Base-by-base conservation (phyloP, 1,140 invertebrate genomes). In the Ptiloglossa arizonensis region DNA sequence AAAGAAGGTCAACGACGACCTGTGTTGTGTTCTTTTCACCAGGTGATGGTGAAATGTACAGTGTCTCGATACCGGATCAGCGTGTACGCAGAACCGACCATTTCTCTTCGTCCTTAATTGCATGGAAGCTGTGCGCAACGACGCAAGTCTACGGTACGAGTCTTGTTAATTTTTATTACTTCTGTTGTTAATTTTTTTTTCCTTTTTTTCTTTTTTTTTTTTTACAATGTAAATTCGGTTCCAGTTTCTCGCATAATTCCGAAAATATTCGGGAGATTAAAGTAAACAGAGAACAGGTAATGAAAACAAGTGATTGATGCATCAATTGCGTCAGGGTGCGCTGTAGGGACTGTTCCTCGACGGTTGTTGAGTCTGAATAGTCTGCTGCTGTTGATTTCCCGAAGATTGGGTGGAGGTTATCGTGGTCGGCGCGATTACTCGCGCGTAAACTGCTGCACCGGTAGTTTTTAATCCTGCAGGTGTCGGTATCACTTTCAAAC, bases 401-500 rank as follows among this genome's bases (percentile, higher is more conserved):
- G 81, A 84, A 0, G 89, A 86, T 17, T 91, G 89, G 0, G 88
- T 87, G 0, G 90, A 88, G 11, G 91, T 83, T 64, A 92, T 89
- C 1, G 90, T 90, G 1, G 91, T 91, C 0, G 92, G 91, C 0
- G 91, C 90, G 22, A 93, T 91, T 1, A 93, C 92, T 9, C 91
- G 85, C 0, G 91, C 92, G 60, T 93, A 92, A 1, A 93, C 90
- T 0, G 91, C 90, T 0, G 89, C 88, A 0, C 91, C 90, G 1
- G 91, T 88, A 0, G 92, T 92, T 62, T 92, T 93, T 0, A 93
- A 46, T 17, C 92, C 92, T 0, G 91, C 87, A 0, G 93, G 90
- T 11, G 93, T 93, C 1, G 94, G 94, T 67, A 95, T 95, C 32
- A 96, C 95, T 87, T 96, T 96, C 13, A 96, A 91, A 0, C 94